These are phyloP conservation scores for Leptobrachium ailaonicum DNA, from an alignment of 2,113 vertebrate genomes.

Conservation along the genomic window DNA sequence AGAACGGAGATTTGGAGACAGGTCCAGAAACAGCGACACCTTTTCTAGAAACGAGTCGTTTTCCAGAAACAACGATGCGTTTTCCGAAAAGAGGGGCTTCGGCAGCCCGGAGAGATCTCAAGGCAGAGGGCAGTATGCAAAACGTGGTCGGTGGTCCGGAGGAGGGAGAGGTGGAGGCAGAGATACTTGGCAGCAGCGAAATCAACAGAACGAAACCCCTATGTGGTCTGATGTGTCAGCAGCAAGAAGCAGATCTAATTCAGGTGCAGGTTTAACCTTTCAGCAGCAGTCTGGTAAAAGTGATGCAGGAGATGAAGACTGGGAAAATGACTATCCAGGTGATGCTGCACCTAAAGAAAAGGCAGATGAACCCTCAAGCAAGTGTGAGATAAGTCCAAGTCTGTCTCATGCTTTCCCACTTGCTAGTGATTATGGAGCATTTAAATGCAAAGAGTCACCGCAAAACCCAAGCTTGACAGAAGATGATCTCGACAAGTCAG, in stretches of 20 bases:
- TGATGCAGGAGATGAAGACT: slow-evolving; percentile 52
- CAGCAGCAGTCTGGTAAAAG: not conserved
- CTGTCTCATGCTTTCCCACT: too few relatives aligned
- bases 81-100: not conserved
- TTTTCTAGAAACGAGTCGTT: too few relatives aligned
- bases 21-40: not conserved
- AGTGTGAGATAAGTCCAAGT: not conserved
- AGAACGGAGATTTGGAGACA: slow-evolving; percentile 6
- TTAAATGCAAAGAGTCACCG: not conserved
- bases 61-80: not conserved
- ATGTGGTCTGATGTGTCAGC: not conserved
- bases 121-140: not conserved
- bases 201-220: not conserved
- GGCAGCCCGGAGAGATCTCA: not conserved
- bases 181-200: slow-evolving; percentile 15
- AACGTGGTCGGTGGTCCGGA: slow-evolving; percentile 14
- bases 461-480: not conserved
- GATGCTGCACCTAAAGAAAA: not conserved
- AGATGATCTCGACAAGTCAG: not conserved
- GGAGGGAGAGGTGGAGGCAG: not conserved
- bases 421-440: not conserved
- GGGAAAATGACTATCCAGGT: slow-evolving; percentile 59
- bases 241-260: not conserved
- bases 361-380: not conserved
- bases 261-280: not conserved